phyloP scores from a whole-genome alignment of 2,888 invertebrate species.

The Tolmerus cingulatus region DNA sequence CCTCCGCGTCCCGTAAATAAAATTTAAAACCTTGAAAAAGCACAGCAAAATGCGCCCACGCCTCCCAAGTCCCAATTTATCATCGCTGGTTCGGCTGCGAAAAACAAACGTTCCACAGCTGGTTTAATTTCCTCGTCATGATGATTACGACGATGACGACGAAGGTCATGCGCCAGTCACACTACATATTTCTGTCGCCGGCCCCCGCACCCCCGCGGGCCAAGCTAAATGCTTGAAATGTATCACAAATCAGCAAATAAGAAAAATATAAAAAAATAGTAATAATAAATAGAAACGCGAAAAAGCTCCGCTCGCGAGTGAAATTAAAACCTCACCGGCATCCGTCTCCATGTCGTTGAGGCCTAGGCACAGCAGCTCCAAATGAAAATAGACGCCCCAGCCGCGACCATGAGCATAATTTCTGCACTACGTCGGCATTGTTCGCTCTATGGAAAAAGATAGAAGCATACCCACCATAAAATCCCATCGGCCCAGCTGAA shows the following conservation, averaged over 20 bases:
- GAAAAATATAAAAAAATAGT: neutral
- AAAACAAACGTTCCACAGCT: slow-evolving; percentile 3
- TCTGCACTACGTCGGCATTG: neutral
- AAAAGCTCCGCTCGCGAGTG: neutral
- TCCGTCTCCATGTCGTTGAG: neutral
- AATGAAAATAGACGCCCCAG: neutral
- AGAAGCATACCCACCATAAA: neutral
- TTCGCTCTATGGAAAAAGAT: neutral
- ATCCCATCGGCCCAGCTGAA: neutral
- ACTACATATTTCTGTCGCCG: neutral
- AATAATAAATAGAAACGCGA: neutral
- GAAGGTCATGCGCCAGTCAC: slow-evolving; percentile 19
- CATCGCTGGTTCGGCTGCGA: neutral
- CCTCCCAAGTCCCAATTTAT: neutral
- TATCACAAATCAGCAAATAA: neutral
- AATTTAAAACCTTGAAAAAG: neutral
- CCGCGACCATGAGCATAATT: slow-evolving; percentile 17
- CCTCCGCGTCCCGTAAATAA: neutral
- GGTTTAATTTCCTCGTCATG: slow-evolving; percentile 16
- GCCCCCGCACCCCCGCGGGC: neutral
- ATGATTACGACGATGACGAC: neutral
- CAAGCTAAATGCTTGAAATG: neutral
- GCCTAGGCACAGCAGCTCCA: neutral
- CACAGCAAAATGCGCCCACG: neutral
- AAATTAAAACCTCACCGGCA: neutral